phyloP scores from a whole-genome alignment of 2,888 invertebrate genomes.

The Cerastis rubricosa region DNA sequence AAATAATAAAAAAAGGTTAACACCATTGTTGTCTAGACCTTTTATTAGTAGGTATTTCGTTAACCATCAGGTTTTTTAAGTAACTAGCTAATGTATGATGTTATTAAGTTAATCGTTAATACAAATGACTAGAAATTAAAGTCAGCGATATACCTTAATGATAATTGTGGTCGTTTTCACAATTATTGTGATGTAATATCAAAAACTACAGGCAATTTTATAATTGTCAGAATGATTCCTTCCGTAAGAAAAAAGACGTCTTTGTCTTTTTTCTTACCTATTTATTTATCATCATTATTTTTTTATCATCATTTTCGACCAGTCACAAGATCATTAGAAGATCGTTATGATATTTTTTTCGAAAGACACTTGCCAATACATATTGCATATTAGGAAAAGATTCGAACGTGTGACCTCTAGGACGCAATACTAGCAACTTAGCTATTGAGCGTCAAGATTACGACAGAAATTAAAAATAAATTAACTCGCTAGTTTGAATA shows the following conservation, averaged over 20 bases:
- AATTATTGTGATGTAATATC: slow-evolving; percentile 39
- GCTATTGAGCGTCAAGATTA: slow-evolving; percentile 9
- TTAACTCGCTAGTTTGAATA: slow-evolving; percentile 10
- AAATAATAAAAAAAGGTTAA: slow-evolving; percentile 6
- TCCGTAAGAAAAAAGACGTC: not conserved
- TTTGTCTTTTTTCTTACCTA: no score
- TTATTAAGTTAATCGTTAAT: slow-evolving; percentile 44
- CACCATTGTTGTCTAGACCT: slow-evolving; percentile 47
- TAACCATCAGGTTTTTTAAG: slow-evolving; percentile 48
- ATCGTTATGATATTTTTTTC: slow-evolving; percentile 20
- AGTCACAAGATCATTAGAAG: not conserved
- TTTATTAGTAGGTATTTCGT: slow-evolving; percentile 32
- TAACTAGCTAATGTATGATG: slow-evolving; percentile 41
- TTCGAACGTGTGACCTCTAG: slow-evolving; percentile 38
- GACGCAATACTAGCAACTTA: slow-evolving; percentile 21
- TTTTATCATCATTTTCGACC: not conserved
- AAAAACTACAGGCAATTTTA: slow-evolving; percentile 25
- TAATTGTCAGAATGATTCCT: not conserved
- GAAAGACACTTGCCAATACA: slow-evolving; percentile 28
- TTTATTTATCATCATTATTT: no score
- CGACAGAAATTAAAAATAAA: slow-evolving; percentile 29
- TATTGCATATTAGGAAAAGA: slow-evolving; percentile 33
- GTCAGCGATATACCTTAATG: slow-evolving; percentile 45
- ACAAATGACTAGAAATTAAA: slow-evolving; percentile 56
- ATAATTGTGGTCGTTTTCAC: slow-evolving; percentile 43